Base-by-base conservation (phyloP, 2,888 invertebrate species). In the Philhelius pedissequus region DNA sequence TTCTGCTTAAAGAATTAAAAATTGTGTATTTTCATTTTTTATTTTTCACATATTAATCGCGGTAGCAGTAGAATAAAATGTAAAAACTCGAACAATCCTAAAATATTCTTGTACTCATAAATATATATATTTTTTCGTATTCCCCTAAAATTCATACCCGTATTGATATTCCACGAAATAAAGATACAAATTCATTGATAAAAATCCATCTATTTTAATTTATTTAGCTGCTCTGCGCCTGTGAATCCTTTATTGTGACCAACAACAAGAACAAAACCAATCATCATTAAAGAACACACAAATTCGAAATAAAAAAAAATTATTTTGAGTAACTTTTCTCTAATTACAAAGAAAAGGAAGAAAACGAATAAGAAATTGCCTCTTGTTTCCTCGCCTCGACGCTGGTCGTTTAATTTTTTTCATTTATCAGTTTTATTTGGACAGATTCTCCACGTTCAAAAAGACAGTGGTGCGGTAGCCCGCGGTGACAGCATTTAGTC, bases 11-110 rank as follows among this genome's bases (percentile, higher is more conserved):
- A 58, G 74, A 74, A 75, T 18, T 64, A 70, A 68, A 68, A 68
- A 79, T 81, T 86, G 86, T 86, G 64, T 86, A 81, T 79, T 86
- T 80, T 73, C 43, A 77, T 69, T 86, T 79, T 81, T 68, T 66
- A 56, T 56, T 56, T 32, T 35, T 20, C 56, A 56, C 27, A 62
- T 62, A 18, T n/a, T 27, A 80, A 77, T 86, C 73, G 81, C 77
- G 76, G 73, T 69, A 69, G 76, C 81, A 73, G 81, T 81, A 54
- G 43, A 75, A 70, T 80, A 71, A 84, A 84, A 84, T 76, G 84
- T 80, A 76, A 84, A 80, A 79, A 79, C 58, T n/a, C 43, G 30
- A 32, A 25, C 32, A 60, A 60, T 13, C 30, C 64, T 13, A 54
- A 40, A 32, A 4, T 20, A n/a, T 25, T 25, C 64, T 83, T 69